Conservation (phyloP, 2,113 vertebrate species). For the Apus apus region DNA sequence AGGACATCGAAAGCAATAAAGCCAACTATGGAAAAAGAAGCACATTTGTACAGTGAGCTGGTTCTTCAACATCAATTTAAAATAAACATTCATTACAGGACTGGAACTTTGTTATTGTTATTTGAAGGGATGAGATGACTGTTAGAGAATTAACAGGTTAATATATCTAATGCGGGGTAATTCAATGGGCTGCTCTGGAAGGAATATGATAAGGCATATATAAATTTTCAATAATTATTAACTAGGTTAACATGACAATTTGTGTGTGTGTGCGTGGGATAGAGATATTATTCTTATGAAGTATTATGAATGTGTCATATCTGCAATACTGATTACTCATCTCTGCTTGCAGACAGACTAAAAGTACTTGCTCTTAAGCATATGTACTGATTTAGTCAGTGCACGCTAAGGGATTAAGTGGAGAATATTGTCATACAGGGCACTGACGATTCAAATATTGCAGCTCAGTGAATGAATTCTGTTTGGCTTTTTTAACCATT, state of each 20-base stretch:
- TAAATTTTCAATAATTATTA: not conserved
- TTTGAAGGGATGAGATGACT: not conserved
- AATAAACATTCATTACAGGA: not conserved
- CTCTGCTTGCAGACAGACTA: not conserved
- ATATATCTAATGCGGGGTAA: not conserved
- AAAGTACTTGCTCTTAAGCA: not conserved
- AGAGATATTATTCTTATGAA: not conserved
- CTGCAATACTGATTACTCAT: not conserved
- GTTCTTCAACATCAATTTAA: not conserved
- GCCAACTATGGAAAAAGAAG: not conserved
- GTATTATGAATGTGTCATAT: not conserved
- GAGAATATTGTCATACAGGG: not conserved
- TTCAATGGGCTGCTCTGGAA: not conserved
- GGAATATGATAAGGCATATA: not conserved
- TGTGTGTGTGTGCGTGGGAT: not conserved
- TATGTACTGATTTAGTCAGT: not conserved
- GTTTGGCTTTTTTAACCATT: not conserved
- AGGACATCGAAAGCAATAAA: not conserved
- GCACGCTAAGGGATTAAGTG: not conserved
- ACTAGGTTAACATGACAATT: not conserved
- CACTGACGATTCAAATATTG: not conserved
- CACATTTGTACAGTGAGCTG: not conserved
- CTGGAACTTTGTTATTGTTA: not conserved
- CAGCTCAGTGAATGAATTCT: not conserved
- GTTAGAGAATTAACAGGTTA: not conserved